These are phyloP conservation scores for Henicopernis longicauda DNA, from an alignment of 2,113 vertebrate genomes.

Conservation along the genomic window DNA sequence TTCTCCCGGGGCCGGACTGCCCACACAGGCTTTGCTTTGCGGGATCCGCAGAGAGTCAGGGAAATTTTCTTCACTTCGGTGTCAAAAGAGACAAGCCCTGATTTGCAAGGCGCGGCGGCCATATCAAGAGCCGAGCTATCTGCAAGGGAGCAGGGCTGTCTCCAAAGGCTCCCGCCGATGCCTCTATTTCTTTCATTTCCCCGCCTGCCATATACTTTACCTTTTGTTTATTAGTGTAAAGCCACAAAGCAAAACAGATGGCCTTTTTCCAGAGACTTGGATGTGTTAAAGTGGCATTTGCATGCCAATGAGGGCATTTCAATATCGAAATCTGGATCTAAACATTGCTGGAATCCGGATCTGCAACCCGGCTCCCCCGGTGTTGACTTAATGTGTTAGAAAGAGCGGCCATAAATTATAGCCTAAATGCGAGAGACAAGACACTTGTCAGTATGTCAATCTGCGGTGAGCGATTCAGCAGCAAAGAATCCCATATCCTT, in stretches of 20 bases:
- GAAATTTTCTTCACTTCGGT: constrained; percentile 51
- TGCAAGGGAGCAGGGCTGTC: background rate
- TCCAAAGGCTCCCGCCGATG: constrained; percentile 59
- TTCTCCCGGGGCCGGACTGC: background rate
- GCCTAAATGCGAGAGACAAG: constrained; percentile 33
- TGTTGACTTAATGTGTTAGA: constrained; percentile 44
- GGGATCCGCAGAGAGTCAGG: background rate
- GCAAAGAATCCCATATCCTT: constrained; percentile 41
- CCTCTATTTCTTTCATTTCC: constrained; percentile 66
- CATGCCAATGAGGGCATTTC: constrained; percentile 72
- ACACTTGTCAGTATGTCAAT: constrained; percentile 31
- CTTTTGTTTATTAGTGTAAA: constrained; percentile 80
- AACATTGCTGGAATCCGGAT: constrained; percentile 56
- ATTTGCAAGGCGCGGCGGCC: constrained; percentile 62
- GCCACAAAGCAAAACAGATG: constrained; percentile 79
- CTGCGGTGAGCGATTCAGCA: constrained; percentile 20
- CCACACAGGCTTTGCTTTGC: background rate
- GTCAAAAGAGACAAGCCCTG: constrained; percentile 51
- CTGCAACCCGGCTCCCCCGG: constrained; percentile 46
- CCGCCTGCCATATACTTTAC: constrained; percentile 65
- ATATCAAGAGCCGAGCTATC: constrained; percentile 69
- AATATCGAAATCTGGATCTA: constrained; percentile 71
- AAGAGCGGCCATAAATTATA: constrained; percentile 53
- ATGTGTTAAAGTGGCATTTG: constrained; percentile 76
- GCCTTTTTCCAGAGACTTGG: constrained; percentile 72